Evolutionary conservation across 2,113 vertebrate genomes (phyloP), one percentile per base, ranked within the genome.

Genomic region (Saguinus imperator): DNA sequence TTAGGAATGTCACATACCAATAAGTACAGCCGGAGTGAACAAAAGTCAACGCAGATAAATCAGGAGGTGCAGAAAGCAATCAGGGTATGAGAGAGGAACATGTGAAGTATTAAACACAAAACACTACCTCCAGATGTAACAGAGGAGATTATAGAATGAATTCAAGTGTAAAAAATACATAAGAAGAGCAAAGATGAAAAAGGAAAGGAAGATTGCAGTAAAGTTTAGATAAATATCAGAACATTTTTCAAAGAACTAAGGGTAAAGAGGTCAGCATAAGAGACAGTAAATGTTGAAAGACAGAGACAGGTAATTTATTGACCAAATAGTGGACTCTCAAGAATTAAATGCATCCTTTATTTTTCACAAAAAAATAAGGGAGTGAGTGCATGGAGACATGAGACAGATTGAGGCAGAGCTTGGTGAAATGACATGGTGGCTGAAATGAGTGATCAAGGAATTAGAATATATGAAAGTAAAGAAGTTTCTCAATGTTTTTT

Each of bases 321-420:
- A 93, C 43, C 84, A 88, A 93, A 64, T 89, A 43, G 89, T 97
- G 83, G 55, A 92, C 43, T 97, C 92, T 94, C 79, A 97, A 97
- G 95, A 97, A 95, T 98, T 98, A 97, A 97, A 95, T 94, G 66
- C 93, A 96, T 97, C 97, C 52, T 97, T 97, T 97, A 97, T 94
- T 97, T 98, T 94, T 95, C 95, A 93, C 91, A 94, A 97, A 95
- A 95, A 97, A 50, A 88, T 72, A 87, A 94, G 48, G 18, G 61
- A 94, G 52, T 29, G 61, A 91, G 0, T 23, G 37, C 37, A 5
- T 72, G 32, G 45, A 77, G 12, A 7, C 23, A 35, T 90, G 85
- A 97, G 93, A 87, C 52, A 97, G 64, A 89, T 92, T 95, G 57
- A 96, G 87, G 90, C 68, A 87, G 89, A 91, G 94, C 91, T 85